Base-by-base conservation (phyloP, 2,113 vertebrate genomes). In the Tursiops truncatus region DNA sequence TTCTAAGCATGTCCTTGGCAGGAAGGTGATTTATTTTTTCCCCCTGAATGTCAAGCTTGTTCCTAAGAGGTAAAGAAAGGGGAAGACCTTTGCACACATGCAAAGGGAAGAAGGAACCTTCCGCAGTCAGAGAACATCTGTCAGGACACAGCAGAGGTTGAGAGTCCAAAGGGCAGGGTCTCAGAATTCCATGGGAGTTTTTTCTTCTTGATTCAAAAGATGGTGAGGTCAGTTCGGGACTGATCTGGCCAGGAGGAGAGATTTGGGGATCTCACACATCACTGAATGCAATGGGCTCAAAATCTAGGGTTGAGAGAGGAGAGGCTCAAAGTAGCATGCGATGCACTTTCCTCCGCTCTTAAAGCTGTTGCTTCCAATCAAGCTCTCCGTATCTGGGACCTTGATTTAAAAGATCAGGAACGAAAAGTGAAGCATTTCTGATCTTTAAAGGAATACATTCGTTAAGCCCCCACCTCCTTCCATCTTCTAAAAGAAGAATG, bases 321-420 rank as follows among this genome's bases (percentile, higher is more conserved):
- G 68, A 33, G 26, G 3, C 23, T 50, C 1, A 68, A 53, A 70
- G 56, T 15, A 17, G 36, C 7, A 2, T 8, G 4, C 50, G 44
- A 73, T 60, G 8, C 2, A 7, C 41, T 92, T 86, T 74, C 13
- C 25, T 60, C 13, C 33, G 88, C 2, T 13, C n/a, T 63, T n/a
- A n/a, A 93, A 60, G 13, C 23, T 41, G 1, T 80, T 68, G 50
- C 70, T 94, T 81, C 76, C 50, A 47, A 21, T 68, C 25, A 58
- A 80, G 41, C 3, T 67, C 14, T 96, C 41, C 12, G 2, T 26
- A 25, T 47, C 33, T 2, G 21, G 92, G 84, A 82, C 53, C 76
- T 94, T 63, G 53, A 95, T 17, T 28, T 65, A 36, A 62, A 89
- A 92, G 91, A 84, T 44, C 58, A 36, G 86, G 87, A 80, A 80